A percentile compares a stretch with the other conserved stretches of the same genome.
These are phyloP conservation scores for Protaetia brevitarsis DNA, from an alignment of 1,140 invertebrate species.

Conservation along the genomic window DNA sequence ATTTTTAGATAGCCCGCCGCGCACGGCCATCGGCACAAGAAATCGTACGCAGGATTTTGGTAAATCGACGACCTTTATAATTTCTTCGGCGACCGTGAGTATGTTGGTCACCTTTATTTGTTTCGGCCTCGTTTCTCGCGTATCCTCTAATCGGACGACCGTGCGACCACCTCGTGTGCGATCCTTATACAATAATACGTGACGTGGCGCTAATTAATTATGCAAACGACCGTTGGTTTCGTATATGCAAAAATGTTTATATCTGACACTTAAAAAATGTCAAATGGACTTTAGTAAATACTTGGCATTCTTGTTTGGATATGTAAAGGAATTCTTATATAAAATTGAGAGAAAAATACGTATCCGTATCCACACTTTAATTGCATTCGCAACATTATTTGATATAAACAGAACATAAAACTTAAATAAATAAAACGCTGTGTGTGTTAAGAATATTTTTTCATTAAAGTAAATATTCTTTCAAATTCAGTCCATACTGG, in stretches of 20 bases:
- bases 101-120: slow-evolving; percentile 18
- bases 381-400: no score
- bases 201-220: slow-evolving; percentile 8
- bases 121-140: background rate
- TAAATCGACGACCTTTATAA: background rate
- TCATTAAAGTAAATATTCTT: no score
- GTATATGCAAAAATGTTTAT: background rate
- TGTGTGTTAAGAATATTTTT: no score
- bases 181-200: background rate
- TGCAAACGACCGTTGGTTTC: background rate
- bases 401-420: no score
- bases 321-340: no score
- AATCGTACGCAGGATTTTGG: background rate
- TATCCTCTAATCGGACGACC: background rate
- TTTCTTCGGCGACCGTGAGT: slow-evolving; percentile 4
- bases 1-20: background rate
- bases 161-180: background rate
- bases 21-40: background rate
- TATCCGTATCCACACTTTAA: no score
- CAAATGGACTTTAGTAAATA: no score
- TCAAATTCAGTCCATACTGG: no score
- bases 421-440: no score
- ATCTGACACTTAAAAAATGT: no score
- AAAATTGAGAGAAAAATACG: no score
- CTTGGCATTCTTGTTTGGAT: no score